Evolutionary conservation across 2,797 vertebrate genomes (phyloP).

Genomic region (Bradypodion ventrale): DNA sequence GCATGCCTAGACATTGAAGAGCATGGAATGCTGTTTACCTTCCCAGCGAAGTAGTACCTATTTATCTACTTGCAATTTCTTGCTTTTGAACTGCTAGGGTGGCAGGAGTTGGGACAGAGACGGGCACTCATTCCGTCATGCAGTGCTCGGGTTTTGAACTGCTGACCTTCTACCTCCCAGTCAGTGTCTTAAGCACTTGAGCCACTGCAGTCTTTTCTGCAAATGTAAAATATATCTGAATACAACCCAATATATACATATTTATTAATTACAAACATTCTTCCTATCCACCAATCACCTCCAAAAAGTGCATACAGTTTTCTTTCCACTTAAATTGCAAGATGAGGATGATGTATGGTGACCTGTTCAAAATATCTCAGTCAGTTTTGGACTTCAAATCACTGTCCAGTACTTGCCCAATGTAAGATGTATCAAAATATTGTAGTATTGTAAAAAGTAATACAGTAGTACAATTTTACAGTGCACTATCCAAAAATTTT

Average conservation of each 20-base stretch:
- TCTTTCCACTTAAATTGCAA: not conserved
- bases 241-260: not conserved
- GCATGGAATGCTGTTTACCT: too few species aligned
- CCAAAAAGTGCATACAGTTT: not conserved
- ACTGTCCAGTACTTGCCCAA: not conserved
- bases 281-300: not conserved
- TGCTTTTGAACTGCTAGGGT: too few species aligned
- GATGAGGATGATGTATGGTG: not conserved
- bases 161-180: too few species aligned
- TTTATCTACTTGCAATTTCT: too few species aligned
- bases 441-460: not conserved
- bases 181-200: too few species aligned
- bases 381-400: not conserved
- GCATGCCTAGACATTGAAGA: too few species aligned
- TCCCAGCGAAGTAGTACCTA: too few species aligned
- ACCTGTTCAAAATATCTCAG: not conserved
- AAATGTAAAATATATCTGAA: not conserved
- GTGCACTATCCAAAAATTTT: not conserved
- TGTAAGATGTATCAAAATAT: not conserved
- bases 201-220: too few species aligned
- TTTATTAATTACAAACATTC: not conserved
- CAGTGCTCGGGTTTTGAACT: too few species aligned
- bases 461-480: not conserved
- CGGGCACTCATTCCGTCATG: too few species aligned
- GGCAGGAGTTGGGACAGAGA: too few species aligned